A percentile compares a stretch with the other conserved stretches of the same genome.
Conservation (phyloP, 1,140 invertebrate species). For the Drosophila virilis region DNA sequence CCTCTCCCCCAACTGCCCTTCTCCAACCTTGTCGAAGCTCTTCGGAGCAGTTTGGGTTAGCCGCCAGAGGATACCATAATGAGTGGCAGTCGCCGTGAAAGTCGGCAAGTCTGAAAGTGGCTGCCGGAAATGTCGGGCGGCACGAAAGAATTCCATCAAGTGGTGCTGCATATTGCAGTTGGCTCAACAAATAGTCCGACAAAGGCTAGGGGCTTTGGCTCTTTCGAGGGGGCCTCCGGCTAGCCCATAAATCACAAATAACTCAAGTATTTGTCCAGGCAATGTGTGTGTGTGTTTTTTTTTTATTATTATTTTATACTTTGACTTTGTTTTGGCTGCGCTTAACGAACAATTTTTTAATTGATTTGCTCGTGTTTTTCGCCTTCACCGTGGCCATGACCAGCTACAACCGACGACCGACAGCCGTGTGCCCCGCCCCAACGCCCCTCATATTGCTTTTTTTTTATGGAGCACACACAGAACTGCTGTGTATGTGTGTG, state of each 20-base stretch:
- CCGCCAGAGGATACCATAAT: neutral
- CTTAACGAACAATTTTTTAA: slow-evolving; percentile 65
- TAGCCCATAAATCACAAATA: neutral
- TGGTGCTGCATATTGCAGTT: neutral
- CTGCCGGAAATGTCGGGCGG: slow-evolving; percentile 60
- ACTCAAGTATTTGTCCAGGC: slow-evolving; percentile 8
- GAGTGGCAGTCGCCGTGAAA: slow-evolving; percentile 29
- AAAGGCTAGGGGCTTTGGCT: too few species aligned
- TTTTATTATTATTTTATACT: neutral
- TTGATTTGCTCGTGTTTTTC: slow-evolving; percentile 69
- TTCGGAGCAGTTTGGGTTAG: neutral
- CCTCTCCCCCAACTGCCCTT: too few species aligned
- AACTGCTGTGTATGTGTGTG: slow-evolving; percentile 1
- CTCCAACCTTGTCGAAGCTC: neutral
- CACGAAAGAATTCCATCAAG: slow-evolving; percentile 70
- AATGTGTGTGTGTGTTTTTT: neutral
- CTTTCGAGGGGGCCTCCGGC: neutral
- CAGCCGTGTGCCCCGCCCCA: neutral
- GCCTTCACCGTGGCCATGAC: slow-evolving; percentile 81
- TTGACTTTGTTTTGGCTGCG: slow-evolving; percentile 22
- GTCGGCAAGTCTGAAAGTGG: slow-evolving; percentile 45
- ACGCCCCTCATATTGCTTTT: slow-evolving; percentile 20
- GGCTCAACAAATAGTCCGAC: too few species aligned
- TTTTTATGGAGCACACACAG: slow-evolving; percentile 44
- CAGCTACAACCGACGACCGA: slow-evolving; percentile 53